phyloP scores from a whole-genome alignment of 2,888 invertebrate genomes.

The Orchestes rusci region DNA sequence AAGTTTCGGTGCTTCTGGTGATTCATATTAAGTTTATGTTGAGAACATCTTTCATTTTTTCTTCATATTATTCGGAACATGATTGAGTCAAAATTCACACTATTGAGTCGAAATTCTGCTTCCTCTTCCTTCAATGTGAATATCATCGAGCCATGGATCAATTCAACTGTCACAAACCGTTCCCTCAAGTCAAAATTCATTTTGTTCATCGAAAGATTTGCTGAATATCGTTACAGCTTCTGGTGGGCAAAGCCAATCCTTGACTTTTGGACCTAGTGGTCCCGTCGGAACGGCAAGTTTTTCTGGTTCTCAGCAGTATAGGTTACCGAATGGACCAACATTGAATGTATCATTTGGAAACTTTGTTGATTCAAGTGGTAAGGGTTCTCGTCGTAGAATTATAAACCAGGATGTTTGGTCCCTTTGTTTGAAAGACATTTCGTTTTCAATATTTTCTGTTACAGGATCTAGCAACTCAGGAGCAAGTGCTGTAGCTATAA shows the following conservation, averaged over 20 bases:
- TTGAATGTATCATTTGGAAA: constrained; percentile 20
- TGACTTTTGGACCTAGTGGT: constrained; percentile 19
- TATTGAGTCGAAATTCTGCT: no score
- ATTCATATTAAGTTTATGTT: constrained; percentile 3
- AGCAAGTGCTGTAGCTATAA: neutral
- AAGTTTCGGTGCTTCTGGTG: constrained; percentile 20
- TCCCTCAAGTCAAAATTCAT: no score
- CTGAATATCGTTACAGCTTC: constrained; percentile 8
- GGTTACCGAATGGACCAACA: constrained; percentile 18
- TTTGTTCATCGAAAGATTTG: neutral
- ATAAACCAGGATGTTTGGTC: neutral
- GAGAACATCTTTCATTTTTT: neutral
- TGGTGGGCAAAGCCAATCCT: constrained; percentile 17
- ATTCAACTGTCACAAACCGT: no score
- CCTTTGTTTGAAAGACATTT: no score
- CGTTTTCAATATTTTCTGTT: constrained; percentile 5
- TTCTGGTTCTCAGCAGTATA: constrained; percentile 17
- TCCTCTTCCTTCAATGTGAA: no score
- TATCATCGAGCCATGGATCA: no score
- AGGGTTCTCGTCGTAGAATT: neutral
- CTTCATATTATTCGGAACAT: no score
- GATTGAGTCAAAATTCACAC: no score
- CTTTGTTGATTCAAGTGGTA: constrained; percentile 13
- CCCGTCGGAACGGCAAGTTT: constrained; percentile 13
- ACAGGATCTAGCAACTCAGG: neutral